phyloP scores from a whole-genome alignment of 2,113 vertebrate species.

The Sinosuthora webbiana region DNA sequence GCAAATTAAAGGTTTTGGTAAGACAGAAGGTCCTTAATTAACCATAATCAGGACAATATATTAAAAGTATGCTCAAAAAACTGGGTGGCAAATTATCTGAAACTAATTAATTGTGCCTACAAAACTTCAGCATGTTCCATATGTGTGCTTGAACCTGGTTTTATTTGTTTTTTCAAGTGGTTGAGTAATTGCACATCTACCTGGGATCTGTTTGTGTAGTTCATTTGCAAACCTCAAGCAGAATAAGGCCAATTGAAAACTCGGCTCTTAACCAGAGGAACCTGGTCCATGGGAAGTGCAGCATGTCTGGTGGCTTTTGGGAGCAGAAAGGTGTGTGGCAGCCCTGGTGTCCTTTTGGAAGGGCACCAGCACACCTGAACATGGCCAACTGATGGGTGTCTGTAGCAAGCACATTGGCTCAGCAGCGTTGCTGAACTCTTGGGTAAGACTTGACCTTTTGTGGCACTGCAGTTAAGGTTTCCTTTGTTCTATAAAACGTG shows the following conservation, averaged over 20 bases:
- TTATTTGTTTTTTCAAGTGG: background rate
- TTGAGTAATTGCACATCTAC: background rate
- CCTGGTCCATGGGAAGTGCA: background rate
- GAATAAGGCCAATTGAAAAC: background rate
- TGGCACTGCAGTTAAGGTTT: background rate
- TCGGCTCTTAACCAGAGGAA: background rate
- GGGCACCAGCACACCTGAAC: background rate
- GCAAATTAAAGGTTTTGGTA: slow-evolving; percentile 34
- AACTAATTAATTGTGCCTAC: background rate
- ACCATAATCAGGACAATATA: background rate
- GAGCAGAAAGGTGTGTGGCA: background rate
- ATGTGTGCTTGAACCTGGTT: background rate
- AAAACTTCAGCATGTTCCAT: background rate
- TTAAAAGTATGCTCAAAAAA: background rate
- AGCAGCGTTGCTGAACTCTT: background rate
- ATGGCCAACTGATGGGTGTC: background rate
- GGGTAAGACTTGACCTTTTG: background rate
- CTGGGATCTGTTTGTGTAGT: background rate
- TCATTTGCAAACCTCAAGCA: background rate
- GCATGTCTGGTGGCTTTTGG: background rate
- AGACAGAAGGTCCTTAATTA: background rate
- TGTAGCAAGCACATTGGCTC: background rate
- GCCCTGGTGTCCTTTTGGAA: background rate
- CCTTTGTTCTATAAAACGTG: background rate
- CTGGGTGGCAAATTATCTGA: slow-evolving; percentile 19